Percentiles rank a stretch among this genome's conserved stretches.
Evolutionary conservation across 2,797 vertebrate species (phyloP).

Genomic region (Lepilemur ruficaudatus): DNA sequence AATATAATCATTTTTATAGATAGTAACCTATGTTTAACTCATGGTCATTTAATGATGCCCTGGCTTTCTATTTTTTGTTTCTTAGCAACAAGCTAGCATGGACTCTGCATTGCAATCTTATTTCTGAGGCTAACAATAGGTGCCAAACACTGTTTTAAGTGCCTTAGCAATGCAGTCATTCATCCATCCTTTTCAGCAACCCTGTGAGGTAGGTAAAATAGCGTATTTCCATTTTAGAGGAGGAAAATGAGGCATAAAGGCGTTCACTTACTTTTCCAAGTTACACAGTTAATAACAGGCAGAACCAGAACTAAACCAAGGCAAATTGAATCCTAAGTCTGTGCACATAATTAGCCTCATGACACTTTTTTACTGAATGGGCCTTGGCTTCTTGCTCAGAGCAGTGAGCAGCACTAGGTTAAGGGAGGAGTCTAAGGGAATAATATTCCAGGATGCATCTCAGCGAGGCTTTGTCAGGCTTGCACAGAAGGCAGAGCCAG

Average conservation of each 20-base stretch:
- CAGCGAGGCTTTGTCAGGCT: background rate
- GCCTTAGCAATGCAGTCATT: background rate
- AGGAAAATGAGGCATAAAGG: background rate
- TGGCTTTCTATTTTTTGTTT: background rate
- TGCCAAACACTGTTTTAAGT: background rate
- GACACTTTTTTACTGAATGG: background rate
- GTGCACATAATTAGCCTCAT: accelerated
- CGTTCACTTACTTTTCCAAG: background rate
- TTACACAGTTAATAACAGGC: background rate
- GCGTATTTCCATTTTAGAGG: background rate
- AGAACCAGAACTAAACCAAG: background rate
- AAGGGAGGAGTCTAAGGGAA: background rate
- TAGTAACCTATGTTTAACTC: background rate
- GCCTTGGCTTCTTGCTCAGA: background rate
- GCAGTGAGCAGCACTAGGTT: background rate
- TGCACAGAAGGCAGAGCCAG: background rate
- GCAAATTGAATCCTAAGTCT: background rate
- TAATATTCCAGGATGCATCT: accelerated
- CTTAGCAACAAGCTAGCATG: background rate
- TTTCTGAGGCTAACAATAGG: background rate
- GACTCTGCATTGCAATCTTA: background rate
- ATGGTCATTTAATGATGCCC: background rate
- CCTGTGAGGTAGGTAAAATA: background rate
- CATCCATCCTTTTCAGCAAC: background rate
- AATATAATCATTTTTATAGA: background rate